Percentiles rank a stretch among this genome's conserved stretches.
phyloP scores from a whole-genome alignment of 2,888 invertebrate genomes.

The Leptogaster cylindrica region DNA sequence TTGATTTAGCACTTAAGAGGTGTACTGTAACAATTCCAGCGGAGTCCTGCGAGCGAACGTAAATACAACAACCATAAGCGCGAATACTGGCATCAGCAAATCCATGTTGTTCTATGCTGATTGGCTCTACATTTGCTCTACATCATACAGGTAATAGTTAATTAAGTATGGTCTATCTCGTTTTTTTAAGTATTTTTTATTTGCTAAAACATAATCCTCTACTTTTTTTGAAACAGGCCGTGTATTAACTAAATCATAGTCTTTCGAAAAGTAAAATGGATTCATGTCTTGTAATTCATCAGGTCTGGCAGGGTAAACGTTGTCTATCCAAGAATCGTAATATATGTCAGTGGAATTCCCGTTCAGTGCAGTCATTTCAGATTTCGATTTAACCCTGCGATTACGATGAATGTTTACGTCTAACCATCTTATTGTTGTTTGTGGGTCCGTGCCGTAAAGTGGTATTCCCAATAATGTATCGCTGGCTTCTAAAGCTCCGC shows the following conservation, averaged over 20 bases:
- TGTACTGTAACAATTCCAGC: background rate
- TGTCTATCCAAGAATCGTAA: constrained; percentile 6
- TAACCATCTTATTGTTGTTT: constrained; percentile 9
- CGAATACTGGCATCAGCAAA: constrained; percentile 43
- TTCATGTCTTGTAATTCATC: constrained; percentile 7
- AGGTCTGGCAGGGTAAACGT: constrained; percentile 9
- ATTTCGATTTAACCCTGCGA: constrained; percentile 6
- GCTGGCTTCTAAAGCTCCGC: constrained; percentile 7
- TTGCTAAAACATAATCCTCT: constrained; percentile 8
- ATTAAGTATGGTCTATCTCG: constrained; percentile 15
- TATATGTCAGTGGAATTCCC: constrained; percentile 5
- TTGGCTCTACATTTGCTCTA: background rate
- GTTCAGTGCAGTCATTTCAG: constrained; percentile 4
- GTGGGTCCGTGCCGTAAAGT: constrained; percentile 9
- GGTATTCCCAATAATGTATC: constrained; percentile 7
- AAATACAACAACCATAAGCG: constrained; percentile 34
- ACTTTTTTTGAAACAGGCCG: constrained; percentile 5
- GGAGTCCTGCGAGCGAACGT: no score
- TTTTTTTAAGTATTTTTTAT: constrained; percentile 3
- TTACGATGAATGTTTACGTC: constrained; percentile 9
- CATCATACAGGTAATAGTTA: background rate
- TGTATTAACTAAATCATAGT: constrained; percentile 7
- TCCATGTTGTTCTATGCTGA: constrained; percentile 32
- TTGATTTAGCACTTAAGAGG: constrained; percentile 38
- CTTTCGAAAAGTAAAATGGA: constrained; percentile 3